Base-by-base conservation (phyloP, 1,140 invertebrate genomes). In the Holcopasites calliopsidis region DNA sequence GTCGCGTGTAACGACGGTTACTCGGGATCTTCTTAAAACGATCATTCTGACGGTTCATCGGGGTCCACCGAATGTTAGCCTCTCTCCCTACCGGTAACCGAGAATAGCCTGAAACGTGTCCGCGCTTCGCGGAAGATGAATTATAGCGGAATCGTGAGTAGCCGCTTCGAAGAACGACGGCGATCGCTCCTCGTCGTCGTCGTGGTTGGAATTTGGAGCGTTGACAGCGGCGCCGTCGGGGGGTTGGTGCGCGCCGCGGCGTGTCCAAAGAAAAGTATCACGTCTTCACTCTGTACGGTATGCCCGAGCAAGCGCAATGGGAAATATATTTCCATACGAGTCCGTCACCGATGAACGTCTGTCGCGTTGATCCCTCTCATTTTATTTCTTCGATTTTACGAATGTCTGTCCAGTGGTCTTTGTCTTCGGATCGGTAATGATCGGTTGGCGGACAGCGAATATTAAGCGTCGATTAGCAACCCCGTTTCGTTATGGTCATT, bases 101-200 rank as follows among this genome's bases (percentile, higher is more conserved):
- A 71, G 65, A 82, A 82, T 82, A 82, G 79, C 75, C 21, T 66
- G 75, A 78, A 82, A 77, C 75, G 80, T 77, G 75, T 78, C 23
- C 35, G 58, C 52, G 69, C 35, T 82, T 82, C 68, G 80, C 69
- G 79, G 80, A 82, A 83, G 81, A 83, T 83, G 81, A 83, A 83
- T 83, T 83, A 82, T 74, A 83, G 80, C 49, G 70, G 70, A 83
- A 82, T 83, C 80, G 65, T 82, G 81, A 79, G 80, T 73, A 49
- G 75, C 76, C 76, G 76, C 40, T 82, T 82, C 81, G 80, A 83
- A 75, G 81, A 83, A 83, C 81, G 75, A 75, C 69, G 80, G 70
- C 70, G 80, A 83, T 82, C 79, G 80, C 69, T 82, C 80, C 4
- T 38, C 35, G 35, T 82, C 62, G 35, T 70, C 70, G 74, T 62